Percentiles rank a stretch among this genome's conserved stretches.
Evolutionary conservation across 2,888 invertebrate species (phyloP).

Genomic region (Volucella inflata): DNA sequence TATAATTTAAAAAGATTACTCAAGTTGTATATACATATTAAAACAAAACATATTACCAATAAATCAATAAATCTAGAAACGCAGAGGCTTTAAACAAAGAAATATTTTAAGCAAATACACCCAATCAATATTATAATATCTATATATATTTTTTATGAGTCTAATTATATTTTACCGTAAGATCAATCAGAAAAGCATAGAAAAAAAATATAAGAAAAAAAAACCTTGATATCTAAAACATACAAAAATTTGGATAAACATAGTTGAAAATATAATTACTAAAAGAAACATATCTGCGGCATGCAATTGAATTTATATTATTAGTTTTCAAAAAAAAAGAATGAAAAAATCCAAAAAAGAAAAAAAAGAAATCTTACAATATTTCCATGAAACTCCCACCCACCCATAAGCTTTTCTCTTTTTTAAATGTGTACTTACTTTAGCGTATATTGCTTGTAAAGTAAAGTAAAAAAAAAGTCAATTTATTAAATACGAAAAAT

Average conservation of each 20-base stretch:
- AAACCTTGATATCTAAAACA: constrained; percentile 2
- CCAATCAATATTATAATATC: constrained; percentile 19
- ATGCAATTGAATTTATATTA: constrained; percentile 65
- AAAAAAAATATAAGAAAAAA: constrained; percentile 1
- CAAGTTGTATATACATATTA: not conserved
- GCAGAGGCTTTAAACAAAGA: constrained; percentile 43
- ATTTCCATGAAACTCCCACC: constrained; percentile 36
- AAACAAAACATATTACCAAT: constrained; percentile 14
- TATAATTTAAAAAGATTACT: constrained; percentile 1
- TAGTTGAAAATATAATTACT: constrained; percentile 16
- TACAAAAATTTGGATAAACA: constrained; percentile 5
- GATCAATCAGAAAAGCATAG: constrained; percentile 21
- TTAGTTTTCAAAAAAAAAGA: constrained; percentile 3
- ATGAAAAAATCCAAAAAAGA: constrained; percentile 14
- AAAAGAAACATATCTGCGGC: constrained; percentile 67
- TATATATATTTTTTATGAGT: constrained; percentile 45
- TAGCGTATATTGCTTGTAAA: constrained; percentile 4
- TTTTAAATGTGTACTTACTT: constrained; percentile 1
- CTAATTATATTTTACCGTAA: constrained; percentile 23
- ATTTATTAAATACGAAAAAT: constrained; percentile 37
- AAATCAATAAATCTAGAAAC: constrained; percentile 31
- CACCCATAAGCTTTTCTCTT: constrained; percentile 24
- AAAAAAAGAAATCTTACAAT: constrained; percentile 26
- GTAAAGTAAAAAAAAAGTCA: constrained; percentile 37
- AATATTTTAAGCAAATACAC: constrained; percentile 44